Percentiles rank a stretch among this genome's conserved stretches.
Evolutionary conservation across 2,888 invertebrate species (phyloP).

Genomic region (Eristalis intricaria): DNA sequence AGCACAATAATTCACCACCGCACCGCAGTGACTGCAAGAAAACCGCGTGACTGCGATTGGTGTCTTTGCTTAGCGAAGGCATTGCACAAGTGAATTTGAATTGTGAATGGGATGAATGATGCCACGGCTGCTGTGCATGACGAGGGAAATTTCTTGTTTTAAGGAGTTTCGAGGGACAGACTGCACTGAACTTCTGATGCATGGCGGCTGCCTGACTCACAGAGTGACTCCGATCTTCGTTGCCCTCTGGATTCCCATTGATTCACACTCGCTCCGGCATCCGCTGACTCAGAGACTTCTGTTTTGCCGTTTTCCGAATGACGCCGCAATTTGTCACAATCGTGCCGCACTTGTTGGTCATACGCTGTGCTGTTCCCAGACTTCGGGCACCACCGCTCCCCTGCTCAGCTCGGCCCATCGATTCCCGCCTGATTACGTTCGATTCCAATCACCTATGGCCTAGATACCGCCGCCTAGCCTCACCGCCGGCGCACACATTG

Average conservation of each 20-base stretch:
- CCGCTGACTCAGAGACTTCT: not conserved
- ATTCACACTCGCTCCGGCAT: not conserved
- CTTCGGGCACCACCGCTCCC: not conserved
- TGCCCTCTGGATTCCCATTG: not conserved
- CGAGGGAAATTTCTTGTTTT: no score
- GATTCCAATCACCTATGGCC: conserved; percentile 52
- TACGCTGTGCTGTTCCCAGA: not conserved
- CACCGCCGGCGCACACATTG: not conserved
- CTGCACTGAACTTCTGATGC: no score
- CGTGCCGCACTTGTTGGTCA: not conserved
- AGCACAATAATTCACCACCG: no score
- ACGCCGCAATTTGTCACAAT: not conserved
- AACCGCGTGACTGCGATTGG: no score
- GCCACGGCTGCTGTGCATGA: no score
- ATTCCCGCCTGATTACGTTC: conserved; percentile 1
- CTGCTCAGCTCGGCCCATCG: not conserved
- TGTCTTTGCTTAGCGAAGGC: no score
- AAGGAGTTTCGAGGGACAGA: no score
- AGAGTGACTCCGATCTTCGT: no score
- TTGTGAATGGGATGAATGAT: no score
- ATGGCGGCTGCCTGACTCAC: no score
- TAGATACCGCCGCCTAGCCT: conserved; percentile 28
- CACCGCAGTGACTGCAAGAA: no score
- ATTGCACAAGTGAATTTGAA: no score
- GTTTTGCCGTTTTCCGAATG: not conserved